Conservation (phyloP, 2,797 vertebrate genomes). For the Pteropus rufus region DNA sequence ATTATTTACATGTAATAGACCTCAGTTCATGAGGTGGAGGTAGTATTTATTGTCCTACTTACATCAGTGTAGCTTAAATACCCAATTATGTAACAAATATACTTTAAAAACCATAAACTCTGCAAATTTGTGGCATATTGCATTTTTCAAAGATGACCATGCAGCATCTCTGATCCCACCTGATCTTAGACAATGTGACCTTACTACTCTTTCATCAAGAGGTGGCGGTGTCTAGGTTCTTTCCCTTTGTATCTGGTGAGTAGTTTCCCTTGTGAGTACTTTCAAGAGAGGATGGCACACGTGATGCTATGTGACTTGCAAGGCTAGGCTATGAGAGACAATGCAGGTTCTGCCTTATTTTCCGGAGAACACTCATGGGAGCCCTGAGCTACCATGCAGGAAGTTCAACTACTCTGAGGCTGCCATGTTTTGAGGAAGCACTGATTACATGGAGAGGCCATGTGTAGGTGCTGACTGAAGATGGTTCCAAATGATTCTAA, state of each 20-base stretch:
- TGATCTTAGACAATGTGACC: neutral
- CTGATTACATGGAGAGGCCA: too few relatives aligned
- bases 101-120: neutral
- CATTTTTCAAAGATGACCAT: neutral
- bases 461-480: neutral
- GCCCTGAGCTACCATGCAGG: neutral
- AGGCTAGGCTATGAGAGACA: neutral
- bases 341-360: neutral
- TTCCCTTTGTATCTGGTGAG: neutral
- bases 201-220: neutral
- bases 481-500: neutral
- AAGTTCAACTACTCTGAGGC: neutral
- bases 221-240: neutral
- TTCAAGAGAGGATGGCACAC: neutral
- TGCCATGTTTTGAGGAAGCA: neutral
- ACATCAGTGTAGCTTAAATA: neutral
- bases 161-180: neutral
- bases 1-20: neutral
- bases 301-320: neutral
- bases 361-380: neutral
- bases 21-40: neutral
- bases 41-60: neutral
- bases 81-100: neutral
- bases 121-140: neutral
- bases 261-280: neutral